Conservation (phyloP, 30 jellyfish, hydroid and myxozoan genomes). For the Turritopsis rubra region DNA sequence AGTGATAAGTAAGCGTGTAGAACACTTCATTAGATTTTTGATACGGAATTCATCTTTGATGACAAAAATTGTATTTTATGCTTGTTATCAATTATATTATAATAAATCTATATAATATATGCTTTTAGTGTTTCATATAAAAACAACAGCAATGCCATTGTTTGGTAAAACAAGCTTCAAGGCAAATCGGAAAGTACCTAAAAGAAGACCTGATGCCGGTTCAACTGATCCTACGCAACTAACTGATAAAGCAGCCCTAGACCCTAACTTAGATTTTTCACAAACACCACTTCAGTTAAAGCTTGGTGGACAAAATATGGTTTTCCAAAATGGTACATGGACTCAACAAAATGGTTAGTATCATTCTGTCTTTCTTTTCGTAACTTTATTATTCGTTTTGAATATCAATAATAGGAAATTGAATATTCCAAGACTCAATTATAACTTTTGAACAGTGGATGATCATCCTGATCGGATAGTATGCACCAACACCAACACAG, state of each 20-base stretch:
- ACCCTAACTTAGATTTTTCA: constrained; percentile 74
- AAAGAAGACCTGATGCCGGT: constrained; percentile 86
- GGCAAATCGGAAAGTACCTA: constrained; percentile 74
- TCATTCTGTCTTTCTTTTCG: background rate
- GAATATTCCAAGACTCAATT: background rate
- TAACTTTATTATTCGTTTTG: too few species aligned
- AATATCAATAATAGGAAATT: too few species aligned
- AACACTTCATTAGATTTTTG: too few species aligned
- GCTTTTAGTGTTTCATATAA: background rate
- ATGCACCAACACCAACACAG: too few species aligned
- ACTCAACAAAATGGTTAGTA: constrained; percentile 47
- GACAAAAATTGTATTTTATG: too few species aligned
- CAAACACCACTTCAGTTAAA: constrained; percentile 64
- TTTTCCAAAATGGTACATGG: constrained; percentile 83
- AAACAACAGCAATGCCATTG: constrained; percentile 70
- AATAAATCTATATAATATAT: too few species aligned
- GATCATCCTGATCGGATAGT: too few species aligned
- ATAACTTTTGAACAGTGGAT: too few species aligned
- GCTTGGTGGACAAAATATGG: constrained; percentile 60
- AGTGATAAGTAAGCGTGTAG: too few species aligned
- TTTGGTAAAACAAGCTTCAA: constrained; percentile 78
- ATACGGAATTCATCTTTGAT: too few species aligned
- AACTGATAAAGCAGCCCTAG: constrained; percentile 67
- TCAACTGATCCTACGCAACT: constrained; percentile 58
- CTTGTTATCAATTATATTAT: too few species aligned